A percentile compares a stretch with the other conserved stretches of the same genome.
Evolutionary conservation across 2,888 invertebrate genomes (phyloP).

Genomic region (Pasiphila rectangulata): DNA sequence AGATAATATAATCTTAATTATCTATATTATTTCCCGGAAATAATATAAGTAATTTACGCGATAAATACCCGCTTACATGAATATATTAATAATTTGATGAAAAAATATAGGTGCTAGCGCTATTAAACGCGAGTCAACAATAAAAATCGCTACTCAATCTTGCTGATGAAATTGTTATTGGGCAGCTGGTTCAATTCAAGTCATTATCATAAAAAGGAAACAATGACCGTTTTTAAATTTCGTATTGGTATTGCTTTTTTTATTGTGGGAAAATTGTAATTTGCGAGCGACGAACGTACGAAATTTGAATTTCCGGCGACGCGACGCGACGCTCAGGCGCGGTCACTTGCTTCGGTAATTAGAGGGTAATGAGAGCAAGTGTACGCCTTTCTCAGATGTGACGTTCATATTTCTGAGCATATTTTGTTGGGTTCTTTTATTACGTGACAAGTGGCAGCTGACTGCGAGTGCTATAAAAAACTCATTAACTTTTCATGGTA

Average conservation of each 20-base stretch:
- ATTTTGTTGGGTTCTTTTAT: conserved; percentile 60
- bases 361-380: conserved; percentile 73
- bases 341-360: conserved; percentile 58
- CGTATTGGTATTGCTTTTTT: conserved; percentile 67
- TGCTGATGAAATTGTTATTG: conserved; percentile 68
- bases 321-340: conserved; percentile 54
- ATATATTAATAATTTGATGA: conserved; percentile 55
- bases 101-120: conserved; percentile 46
- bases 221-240: conserved; percentile 78
- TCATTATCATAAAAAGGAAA: conserved; percentile 79
- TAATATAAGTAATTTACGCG: no score
- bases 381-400: conserved; percentile 45
- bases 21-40: no score
- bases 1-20: no score
- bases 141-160: conserved; percentile 68
- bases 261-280: conserved; percentile 71
- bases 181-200: conserved; percentile 70
- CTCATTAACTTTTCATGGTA: conserved; percentile 52
- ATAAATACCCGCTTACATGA: no score
- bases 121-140: conserved; percentile 52
- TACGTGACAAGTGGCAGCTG: conserved; percentile 54
- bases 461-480: conserved; percentile 45
- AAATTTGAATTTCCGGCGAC: conserved; percentile 71
- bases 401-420: conserved; percentile 50
- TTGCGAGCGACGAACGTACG: conserved; percentile 67